Evolutionary conservation across 2,113 vertebrate species (phyloP).

Genomic region (Coreoperca whiteheadi): DNA sequence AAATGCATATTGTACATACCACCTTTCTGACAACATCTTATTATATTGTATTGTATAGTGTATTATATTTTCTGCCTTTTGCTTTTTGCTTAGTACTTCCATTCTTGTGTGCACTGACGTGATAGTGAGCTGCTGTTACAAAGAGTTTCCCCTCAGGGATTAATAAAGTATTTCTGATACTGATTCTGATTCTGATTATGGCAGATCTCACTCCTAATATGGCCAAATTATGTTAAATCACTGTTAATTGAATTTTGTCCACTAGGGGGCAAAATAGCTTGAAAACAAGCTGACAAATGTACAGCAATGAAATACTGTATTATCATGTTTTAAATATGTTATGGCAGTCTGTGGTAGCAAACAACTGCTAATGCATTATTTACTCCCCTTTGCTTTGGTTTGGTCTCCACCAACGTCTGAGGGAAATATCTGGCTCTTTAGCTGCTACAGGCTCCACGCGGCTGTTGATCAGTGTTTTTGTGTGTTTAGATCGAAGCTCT

Average conservation of each 20-base stretch:
- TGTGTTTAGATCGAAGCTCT: slow-evolving; percentile 90
- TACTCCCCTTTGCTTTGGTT: background rate
- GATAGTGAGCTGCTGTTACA: too few relatives aligned
- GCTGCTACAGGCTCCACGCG: background rate
- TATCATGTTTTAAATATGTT: background rate
- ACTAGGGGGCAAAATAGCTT: background rate
- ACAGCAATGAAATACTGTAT: background rate
- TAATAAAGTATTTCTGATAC: too few relatives aligned
- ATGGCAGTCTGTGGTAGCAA: too few relatives aligned
- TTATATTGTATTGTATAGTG: too few relatives aligned
- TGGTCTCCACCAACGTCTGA: background rate
- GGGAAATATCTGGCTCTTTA: background rate
- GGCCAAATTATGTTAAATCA: background rate
- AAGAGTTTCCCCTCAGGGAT: too few relatives aligned
- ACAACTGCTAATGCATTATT: background rate
- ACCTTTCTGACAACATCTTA: background rate
- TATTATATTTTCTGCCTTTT: too few relatives aligned
- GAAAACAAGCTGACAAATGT: background rate
- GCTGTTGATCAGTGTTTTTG: background rate
- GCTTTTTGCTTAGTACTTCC: too few relatives aligned
- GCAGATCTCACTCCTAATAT: background rate
- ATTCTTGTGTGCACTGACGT: too few relatives aligned
- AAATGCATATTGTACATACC: background rate
- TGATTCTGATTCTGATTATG: too few relatives aligned
- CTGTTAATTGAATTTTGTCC: background rate